These are phyloP conservation scores for Euglossa dilemma DNA, from an alignment of 1,140 invertebrate species.

Conservation along the genomic window DNA sequence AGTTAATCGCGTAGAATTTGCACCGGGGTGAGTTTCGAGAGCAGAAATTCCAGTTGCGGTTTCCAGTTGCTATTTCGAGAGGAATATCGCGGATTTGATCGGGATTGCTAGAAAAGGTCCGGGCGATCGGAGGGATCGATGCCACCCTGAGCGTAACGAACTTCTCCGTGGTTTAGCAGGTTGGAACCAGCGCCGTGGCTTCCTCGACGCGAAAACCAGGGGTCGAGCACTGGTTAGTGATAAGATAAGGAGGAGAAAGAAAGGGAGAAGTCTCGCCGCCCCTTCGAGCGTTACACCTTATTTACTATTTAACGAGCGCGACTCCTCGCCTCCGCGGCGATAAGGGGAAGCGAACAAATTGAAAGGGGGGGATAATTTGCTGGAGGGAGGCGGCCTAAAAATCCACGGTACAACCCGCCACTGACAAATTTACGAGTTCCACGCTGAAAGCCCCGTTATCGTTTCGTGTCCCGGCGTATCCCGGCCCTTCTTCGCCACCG, in stretches of 20 bases:
- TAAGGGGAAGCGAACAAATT: constrained; percentile 63
- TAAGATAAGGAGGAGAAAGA: constrained; percentile 53
- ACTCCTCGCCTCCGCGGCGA: constrained; percentile 24
- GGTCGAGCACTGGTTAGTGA: constrained; percentile 43
- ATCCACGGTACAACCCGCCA: constrained; percentile 21
- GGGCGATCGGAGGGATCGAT: not conserved
- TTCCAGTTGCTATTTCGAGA: too few relatives aligned
- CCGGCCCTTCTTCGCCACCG: constrained; percentile 13
- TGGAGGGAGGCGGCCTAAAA: constrained; percentile 45
- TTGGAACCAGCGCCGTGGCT: not conserved
- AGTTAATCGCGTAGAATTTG: too few relatives aligned
- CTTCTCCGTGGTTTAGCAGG: not conserved
- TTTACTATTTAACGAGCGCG: constrained; percentile 63
- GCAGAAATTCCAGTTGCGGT: not conserved
- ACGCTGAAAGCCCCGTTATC: constrained; percentile 54
- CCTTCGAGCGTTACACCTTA: constrained; percentile 52
- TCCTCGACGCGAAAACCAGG: constrained; percentile 36
- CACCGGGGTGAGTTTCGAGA: not conserved
- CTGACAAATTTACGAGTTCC: constrained; percentile 70
- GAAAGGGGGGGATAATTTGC: constrained; percentile 62
- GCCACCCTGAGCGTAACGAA: constrained; percentile 16
- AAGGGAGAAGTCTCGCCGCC: constrained; percentile 24
- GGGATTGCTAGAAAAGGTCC: not conserved
- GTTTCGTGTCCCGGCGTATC: constrained; percentile 42
- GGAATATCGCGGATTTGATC: not conserved